Percentiles rank a stretch among this genome's conserved stretches.
phyloP scores from a whole-genome alignment of 2,113 vertebrate species.

The Rutilus rutilus region DNA sequence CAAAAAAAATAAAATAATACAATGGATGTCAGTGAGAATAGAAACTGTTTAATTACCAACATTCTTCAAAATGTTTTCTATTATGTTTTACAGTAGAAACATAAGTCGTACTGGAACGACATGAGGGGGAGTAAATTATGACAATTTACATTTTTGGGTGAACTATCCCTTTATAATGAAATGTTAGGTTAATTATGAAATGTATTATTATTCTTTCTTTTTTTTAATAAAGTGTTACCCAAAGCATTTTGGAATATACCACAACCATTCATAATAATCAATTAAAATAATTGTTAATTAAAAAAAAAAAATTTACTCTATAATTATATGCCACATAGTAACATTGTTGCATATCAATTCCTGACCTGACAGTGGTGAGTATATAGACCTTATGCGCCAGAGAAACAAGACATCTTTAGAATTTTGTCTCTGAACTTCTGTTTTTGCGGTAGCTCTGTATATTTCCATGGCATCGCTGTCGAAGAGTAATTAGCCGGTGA shows the following conservation, averaged over 20 bases:
- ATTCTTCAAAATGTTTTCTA: not conserved
- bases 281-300: not conserved
- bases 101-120: not conserved
- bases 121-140: not conserved
- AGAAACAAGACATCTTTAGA: too few relatives aligned
- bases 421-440: too few relatives aligned
- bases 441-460: too few relatives aligned
- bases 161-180: not conserved
- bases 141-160: not conserved
- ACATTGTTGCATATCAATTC: not conserved
- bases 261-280: not conserved
- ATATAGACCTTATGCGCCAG: too few relatives aligned
- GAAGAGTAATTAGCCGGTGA: too few relatives aligned
- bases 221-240: not conserved
- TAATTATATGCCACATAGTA: not conserved
- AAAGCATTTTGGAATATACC: not conserved
- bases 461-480: too few relatives aligned
- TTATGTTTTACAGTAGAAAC: not conserved
- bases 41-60: not conserved
- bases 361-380: not conserved
- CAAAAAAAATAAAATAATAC: too few relatives aligned
- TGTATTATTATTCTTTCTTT: not conserved
- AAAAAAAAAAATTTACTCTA: not conserved
- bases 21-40: too few relatives aligned
- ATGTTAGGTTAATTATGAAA: not conserved